Evolutionary conservation across 92 coral and sea anemone species (phyloP).

Genomic region (Montipora capitata): DNA sequence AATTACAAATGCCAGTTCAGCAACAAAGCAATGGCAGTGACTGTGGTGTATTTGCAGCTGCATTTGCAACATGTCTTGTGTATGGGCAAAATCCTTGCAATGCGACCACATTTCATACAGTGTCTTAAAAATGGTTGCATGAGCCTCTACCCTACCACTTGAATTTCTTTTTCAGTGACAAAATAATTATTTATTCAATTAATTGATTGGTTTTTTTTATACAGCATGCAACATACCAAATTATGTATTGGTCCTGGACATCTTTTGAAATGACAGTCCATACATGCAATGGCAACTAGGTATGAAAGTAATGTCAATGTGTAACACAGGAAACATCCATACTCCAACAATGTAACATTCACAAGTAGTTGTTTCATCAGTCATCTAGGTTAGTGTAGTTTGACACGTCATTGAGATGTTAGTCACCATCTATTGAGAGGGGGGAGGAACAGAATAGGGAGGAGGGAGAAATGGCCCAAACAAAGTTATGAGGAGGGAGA

Average conservation of each 20-base stretch:
- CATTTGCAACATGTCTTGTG: conserved; percentile 47
- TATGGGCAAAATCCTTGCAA: conserved; percentile 40
- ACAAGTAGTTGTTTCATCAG: too few species aligned
- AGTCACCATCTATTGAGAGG: not conserved
- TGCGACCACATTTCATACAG: not conserved
- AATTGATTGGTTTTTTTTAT: too few species aligned
- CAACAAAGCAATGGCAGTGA: not conserved
- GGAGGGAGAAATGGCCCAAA: too few species aligned
- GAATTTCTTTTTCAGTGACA: not conserved
- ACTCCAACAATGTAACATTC: not conserved
- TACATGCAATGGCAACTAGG: too few species aligned
- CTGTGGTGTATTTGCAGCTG: conserved; percentile 32
- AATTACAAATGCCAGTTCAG: not conserved
- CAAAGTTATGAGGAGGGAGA: too few species aligned
- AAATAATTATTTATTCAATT: not conserved
- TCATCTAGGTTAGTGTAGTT: too few species aligned
- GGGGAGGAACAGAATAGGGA: too few species aligned
- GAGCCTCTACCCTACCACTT: not conserved
- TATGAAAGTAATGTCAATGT: too few species aligned
- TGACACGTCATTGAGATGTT: not conserved
- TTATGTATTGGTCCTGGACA: too few species aligned
- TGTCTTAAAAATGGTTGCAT: not conserved
- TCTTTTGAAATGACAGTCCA: too few species aligned
- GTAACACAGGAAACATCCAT: too few species aligned
- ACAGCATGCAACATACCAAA: too few species aligned